Evolutionary conservation across 2,888 invertebrate genomes (phyloP), one percentile per base, ranked within the genome.

Genomic region (Phengaris alcon): DNA sequence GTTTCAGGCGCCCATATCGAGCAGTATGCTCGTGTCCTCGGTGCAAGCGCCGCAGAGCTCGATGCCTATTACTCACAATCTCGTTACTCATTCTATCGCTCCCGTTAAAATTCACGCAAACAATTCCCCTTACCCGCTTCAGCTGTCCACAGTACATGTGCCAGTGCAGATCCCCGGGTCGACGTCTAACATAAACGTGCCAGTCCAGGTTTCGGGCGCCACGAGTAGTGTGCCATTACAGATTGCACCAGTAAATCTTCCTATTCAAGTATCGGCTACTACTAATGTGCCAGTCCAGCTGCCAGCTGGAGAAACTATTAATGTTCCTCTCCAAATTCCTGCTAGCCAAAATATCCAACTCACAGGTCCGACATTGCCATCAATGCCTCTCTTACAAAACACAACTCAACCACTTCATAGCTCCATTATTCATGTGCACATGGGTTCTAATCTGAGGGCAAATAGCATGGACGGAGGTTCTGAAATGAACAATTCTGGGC

Each of bases 11-110:
- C 92, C 93, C 84, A 90, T 89, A 84, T 86, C 93, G 82, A 91
- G 89, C 91, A 91, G 92, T 83, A 93, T 93, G 93, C 90, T 93
- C 84, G 90, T 93, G 83, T 90, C 93, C 78, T 91, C 93, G 79
- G 86, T 93, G 86, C 92, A 90, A 83, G 88, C 88, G 82, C 86
- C 91, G 76, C 91, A 90, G 85, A 92, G 87, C 86, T 90, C 91
- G 75, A 87, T 93, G 85, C 88, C 91, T 76, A 89, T 92, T 76
- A 86, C 90, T 78, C 93, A 93, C 80, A 90, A 86, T 82, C 85
- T 92, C 82, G 88, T 93, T 75, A 89, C 93, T 74, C 92, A 92
- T 82, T 89, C 92, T 76, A 85, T 93, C 79, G 91, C 91, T 75
- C 93, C 93, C 79, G 88, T 92, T 74, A 93, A 93, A 83, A 87